Percentiles rank a stretch among this genome's conserved stretches.
Evolutionary conservation across 2,888 invertebrate species (phyloP).

Genomic region (Crocallis elinguaria): DNA sequence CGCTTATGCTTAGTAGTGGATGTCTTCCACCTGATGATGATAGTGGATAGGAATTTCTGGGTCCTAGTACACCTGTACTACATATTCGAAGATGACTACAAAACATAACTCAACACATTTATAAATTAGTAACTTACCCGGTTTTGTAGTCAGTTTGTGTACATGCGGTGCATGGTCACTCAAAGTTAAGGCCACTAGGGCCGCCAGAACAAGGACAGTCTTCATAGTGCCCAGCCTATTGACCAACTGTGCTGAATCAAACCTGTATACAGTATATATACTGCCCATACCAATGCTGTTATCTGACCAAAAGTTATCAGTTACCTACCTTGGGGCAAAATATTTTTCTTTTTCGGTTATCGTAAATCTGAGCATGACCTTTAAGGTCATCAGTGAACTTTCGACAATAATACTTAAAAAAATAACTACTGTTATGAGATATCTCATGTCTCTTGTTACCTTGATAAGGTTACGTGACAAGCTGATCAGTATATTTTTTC

Average conservation of each 20-base stretch:
- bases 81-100: no score
- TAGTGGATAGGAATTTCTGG: no score
- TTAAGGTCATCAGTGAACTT: conserved; percentile 7
- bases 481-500: not conserved
- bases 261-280: conserved; percentile 32
- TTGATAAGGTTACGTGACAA: not conserved
- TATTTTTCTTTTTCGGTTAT: conserved; percentile 17
- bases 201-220: conserved; percentile 74
- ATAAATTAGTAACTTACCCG: conserved; percentile 44
- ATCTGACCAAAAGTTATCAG: conserved; percentile 21
- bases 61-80: no score
- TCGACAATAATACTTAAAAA: conserved; percentile 3
- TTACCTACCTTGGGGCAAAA: conserved; percentile 5
- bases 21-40: no score
- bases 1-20: no score
- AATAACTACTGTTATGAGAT: not conserved
- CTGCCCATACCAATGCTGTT: conserved; percentile 40
- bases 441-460: conserved; percentile 9
- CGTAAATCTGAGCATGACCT: conserved; percentile 6
- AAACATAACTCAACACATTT: no score
- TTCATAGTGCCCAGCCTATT: conserved; percentile 68
- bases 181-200: conserved; percentile 66
- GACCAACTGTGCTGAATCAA: conserved; percentile 63
- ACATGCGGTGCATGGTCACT: conserved; percentile 52
- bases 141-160: conserved; percentile 45